Base-by-base conservation (phyloP, 2,888 invertebrate genomes). In the Nomada ferruginata region DNA sequence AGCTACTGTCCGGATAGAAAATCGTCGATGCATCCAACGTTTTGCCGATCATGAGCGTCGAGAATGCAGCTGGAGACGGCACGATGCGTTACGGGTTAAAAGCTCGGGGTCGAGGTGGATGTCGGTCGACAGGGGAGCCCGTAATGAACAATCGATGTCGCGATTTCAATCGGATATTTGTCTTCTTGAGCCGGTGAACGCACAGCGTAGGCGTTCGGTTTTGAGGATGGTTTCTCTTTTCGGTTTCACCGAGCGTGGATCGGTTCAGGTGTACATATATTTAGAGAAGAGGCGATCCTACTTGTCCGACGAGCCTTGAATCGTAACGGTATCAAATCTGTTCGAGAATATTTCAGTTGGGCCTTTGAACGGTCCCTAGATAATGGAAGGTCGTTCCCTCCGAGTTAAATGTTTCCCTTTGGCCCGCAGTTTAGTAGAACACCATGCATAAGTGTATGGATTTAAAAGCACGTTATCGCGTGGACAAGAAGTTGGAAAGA, bases 81-180 rank as follows among this genome's bases (percentile, higher is more conserved):
- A 29, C 59, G 59, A 50, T 64, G 63, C 50, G 52, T 68, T 42
- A 44, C 26, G 68, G 78, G 72, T 80, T 73, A 68, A 80, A 80
- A 78, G 72, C 78, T 63, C 20, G 50, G 57, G 72, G 63, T 66
- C 71, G 64, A 61, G 1, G 29, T 53, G 10, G 44, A 69, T 71
- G 44, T 50, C 52, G 50, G 29, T 44, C 68, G 72, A 59, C 13
- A n/a, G 71, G 15, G 44, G 47, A 18, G 52, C 10, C 42, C 44
- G 65, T 80, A 77, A 77, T 77, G 77, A 77, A 80, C 79, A 71
- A 77, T 80, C 77, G 71, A 60, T 80, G 71, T 80, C 71, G 77
- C 77, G 79, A 77, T 80, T 80, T 80, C 79, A 76, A 79, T 79
- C 79, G 79, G 76, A 47, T 63, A 64, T 79, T 77, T 57, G 79